Percentiles rank a stretch among this genome's conserved stretches.
Conservation (phyloP, 2,113 vertebrate species). For the Mohoua ochrocephala region DNA sequence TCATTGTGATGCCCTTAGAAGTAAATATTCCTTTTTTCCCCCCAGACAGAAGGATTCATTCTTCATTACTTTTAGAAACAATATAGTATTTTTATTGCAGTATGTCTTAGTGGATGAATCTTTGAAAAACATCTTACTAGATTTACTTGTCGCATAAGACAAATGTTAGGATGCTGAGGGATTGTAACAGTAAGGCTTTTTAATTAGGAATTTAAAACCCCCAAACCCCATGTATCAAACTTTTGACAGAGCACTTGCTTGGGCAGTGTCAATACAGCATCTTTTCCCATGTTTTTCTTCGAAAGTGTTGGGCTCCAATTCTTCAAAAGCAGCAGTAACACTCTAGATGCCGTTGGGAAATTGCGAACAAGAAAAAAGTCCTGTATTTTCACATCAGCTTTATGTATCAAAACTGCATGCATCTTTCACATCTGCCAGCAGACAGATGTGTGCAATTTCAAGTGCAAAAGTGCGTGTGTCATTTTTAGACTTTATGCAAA, state of each 20-base stretch:
- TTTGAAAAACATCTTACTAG: background rate
- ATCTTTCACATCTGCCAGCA: background rate
- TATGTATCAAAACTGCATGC: background rate
- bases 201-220: background rate
- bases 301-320: background rate
- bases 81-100: background rate
- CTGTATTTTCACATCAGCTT: background rate
- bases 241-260: background rate
- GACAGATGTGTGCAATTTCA: background rate
- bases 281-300: background rate
- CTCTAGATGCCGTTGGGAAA: background rate
- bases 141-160: background rate
- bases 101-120: background rate
- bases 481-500: constrained; percentile 3
- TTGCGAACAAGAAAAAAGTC: background rate
- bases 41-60: background rate
- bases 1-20: background rate
- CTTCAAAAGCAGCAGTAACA: background rate
- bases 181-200: background rate
- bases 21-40: background rate
- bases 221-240: background rate
- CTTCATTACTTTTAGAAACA: background rate
- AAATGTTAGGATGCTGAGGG: background rate
- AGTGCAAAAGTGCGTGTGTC: background rate
- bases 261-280: background rate